A percentile compares a stretch with the other conserved stretches of the same genome.
Evolutionary conservation across 2,888 invertebrate species (phyloP).

Genomic region (Cerastis rubricosa): DNA sequence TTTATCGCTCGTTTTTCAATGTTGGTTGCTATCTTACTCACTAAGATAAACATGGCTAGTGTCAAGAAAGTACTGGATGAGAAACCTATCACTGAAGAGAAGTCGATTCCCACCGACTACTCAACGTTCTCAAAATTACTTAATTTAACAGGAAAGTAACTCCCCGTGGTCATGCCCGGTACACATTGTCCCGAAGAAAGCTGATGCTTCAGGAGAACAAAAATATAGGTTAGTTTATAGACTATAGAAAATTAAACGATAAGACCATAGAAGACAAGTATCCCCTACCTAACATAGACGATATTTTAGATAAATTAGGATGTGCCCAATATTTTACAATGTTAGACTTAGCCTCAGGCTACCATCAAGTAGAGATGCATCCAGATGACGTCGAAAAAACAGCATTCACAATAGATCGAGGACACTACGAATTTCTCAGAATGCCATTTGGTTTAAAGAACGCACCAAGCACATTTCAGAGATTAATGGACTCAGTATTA

Average conservation of each 20-base stretch:
- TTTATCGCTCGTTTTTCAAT: not conserved
- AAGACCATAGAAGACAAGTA: not conserved
- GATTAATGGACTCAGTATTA: not conserved
- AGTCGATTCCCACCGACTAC: constrained; percentile 16
- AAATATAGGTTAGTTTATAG: constrained; percentile 13
- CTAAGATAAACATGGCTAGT: constrained; percentile 21
- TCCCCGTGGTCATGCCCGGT: constrained; percentile 36
- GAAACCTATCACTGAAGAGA: constrained; percentile 1
- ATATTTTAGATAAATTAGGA: not conserved
- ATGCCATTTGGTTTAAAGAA: not conserved
- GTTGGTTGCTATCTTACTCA: not conserved
- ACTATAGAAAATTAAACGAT: constrained; percentile 3
- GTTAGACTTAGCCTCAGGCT: not conserved
- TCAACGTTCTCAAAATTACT: constrained; percentile 36
- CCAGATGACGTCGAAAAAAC: not conserved
- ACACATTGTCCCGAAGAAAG: not conserved
- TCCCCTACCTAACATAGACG: not conserved
- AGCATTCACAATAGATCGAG: not conserved
- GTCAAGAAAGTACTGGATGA: constrained; percentile 29
- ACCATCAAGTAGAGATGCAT: constrained; percentile 11
- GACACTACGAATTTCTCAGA: constrained; percentile 5
- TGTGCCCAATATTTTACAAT: not conserved
- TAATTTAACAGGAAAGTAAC: constrained; percentile 19
- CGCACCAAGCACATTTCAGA: not conserved
- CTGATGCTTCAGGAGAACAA: not conserved